These are phyloP conservation scores for Macaria notata DNA, from an alignment of 2,888 invertebrate species.

Conservation along the genomic window DNA sequence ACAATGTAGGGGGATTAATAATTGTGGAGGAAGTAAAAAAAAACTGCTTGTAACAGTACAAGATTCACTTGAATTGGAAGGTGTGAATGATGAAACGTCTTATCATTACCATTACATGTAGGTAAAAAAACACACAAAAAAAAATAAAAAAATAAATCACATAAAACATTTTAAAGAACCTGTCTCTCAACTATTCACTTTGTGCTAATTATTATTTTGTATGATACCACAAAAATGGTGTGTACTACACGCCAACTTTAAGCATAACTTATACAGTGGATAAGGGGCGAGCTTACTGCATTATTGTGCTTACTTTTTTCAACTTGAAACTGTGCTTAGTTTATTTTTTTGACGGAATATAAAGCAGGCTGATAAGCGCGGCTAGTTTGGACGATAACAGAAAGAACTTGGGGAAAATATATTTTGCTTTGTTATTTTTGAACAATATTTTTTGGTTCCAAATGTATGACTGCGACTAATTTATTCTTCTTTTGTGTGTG, in stretches of 20 bases:
- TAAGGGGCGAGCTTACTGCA: conserved; percentile 61
- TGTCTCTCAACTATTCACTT: too few species aligned
- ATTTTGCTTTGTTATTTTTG: conserved; percentile 10
- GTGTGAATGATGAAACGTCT: too few species aligned
- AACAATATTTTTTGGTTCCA: conserved; percentile 2
- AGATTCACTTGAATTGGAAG: too few species aligned
- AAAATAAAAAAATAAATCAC: too few species aligned
- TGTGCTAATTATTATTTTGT: background rate
- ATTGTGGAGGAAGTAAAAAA: too few species aligned
- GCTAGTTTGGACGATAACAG: conserved; percentile 18
- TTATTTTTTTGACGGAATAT: conserved; percentile 44
- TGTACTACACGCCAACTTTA: conserved; percentile 51
- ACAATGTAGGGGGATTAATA: too few species aligned
- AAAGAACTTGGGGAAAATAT: conserved; percentile 17
- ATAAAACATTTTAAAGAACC: too few species aligned
- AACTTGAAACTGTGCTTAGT: conserved; percentile 45
- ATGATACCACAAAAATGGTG: background rate
- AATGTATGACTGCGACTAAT: background rate
- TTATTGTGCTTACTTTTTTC: conserved; percentile 60
- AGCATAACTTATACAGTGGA: conserved; percentile 59
- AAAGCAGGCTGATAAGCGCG: conserved; percentile 32
- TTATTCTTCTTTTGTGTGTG: too few species aligned
- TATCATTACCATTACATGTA: too few species aligned
- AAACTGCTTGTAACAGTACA: too few species aligned
- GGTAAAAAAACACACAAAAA: too few species aligned